Base-by-base conservation (phyloP, 2,797 vertebrate species). In the Platalea minor region DNA sequence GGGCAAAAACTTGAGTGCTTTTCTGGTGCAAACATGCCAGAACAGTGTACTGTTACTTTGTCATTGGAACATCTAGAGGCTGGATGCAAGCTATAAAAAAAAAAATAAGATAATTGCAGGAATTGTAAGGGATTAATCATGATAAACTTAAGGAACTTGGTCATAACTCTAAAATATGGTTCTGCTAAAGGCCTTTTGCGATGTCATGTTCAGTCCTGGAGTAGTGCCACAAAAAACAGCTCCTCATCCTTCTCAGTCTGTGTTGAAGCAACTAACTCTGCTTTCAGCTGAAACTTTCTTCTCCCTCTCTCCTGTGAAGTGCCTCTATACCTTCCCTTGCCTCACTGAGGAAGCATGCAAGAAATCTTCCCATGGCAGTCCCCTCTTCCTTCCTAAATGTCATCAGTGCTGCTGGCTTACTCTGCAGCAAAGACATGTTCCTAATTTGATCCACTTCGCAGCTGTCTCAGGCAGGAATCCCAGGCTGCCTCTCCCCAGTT, bases 141-240 rank as follows among this genome's bases (percentile, higher is more conserved):
- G 31, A 13, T 45, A 57, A 82, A 29, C 8, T 20, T 19, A 7
- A n/a, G 63, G 19, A 69, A 37, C 1, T 63, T 1, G 53, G n/a
- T n/a, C 28, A 0, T 37, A 20, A 3, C 20, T 54, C 23, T 3
- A 17, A 18, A 5, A 0, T 11, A 2, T 5, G 18, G 4, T 6
- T 50, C 37, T 39, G 56, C 17, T 33, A 5, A 69, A 64, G 41
- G 65, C 26, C 13, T 50, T 35, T 17, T 12, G 59, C 33, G 2
- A 7, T 17, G 7, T 20, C 25, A 2, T 13, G 2, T 9, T 88
- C 23, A 0, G 33, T 45, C 31, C 31, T 35, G 37, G 13, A 43
- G 23, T 2, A 48, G 13, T 1, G 2, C 69, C 17, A 2, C 31
- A 24, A 12, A 37, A 10, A 37, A 2, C 17, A 24, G 35, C 11